Evolutionary conservation across 2,888 invertebrate species (phyloP), one percentile per base, ranked within the genome.

Genomic region (Clunio marinus): DNA sequence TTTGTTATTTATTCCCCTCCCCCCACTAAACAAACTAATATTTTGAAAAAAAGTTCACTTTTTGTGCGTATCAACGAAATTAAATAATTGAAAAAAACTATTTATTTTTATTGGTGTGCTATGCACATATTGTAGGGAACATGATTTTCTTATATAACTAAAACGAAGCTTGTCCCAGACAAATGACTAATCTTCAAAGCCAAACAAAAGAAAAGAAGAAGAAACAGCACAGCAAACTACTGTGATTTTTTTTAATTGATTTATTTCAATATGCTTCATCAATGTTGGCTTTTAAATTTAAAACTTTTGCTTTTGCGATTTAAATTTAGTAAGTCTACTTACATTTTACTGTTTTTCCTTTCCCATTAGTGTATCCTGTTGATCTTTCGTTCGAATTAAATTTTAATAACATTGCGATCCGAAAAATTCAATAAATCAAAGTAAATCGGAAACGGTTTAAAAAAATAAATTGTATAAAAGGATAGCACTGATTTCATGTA

Each of bases 101-200:
- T 51, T n/a, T n/a, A n/a, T n/a, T n/a, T 51, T 51, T 51, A 22
- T 51, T 41, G 17, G 51, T 51, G 20, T 51, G 8, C 51, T 13
- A 22, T 51, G 7, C 7, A 51, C 51, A 51, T 22, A 22, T 7
- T 22, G 20, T 4, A 57, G 15, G 57, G 25, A 57, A 27, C 57
- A 57, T 57, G 51, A 51, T 22, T 51, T 20, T 27, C 57, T 57
- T 57, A 57, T 57, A 27, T 57, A 57, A 57, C 25, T 5, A 17
- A 22, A 20, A 57, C 27, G 22, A 27, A 57, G 27, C 27, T 27
- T 57, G 57, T n/a, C 55, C 24, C n/a, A 57, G 57, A 57, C 57
- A 15, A 57, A 27, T 57, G 27, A 27, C 27, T 57, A 57, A 57
- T 57, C 25, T 4, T 57, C 57, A 57, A 57, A 57, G 57, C 57